Evolutionary conservation across 1,140 invertebrate genomes (phyloP), one percentile per base, ranked within the genome.

Genomic region (Cyrtorhinus lividipennis): DNA sequence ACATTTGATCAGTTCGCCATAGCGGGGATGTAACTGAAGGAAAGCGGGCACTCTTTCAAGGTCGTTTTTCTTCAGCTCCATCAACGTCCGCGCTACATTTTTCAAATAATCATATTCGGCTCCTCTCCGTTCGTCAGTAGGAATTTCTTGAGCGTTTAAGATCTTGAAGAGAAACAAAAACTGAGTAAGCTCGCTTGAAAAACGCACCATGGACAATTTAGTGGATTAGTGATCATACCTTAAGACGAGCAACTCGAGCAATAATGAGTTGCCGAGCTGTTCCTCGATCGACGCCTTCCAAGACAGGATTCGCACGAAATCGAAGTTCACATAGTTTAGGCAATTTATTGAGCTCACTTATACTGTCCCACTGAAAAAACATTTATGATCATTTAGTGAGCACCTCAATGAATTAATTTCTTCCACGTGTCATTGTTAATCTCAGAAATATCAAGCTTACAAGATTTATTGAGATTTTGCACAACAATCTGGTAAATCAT

Each of bases 51-150:
- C 76, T 12, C 73, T 69, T 38, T 73, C 69, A 13, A 13, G 10
- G 5, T 8, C 8, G 68, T 79, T 72, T 27, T 70, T 75, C 67
- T 77, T 78, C 8, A 73, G 78, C 18, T 72, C 67, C 67, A 84
- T 73, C 88, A 89, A 93, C 59, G 85, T 80, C 22, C 78, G 72
- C 0, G 84, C 83, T 75, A 84, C 86, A 22, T 83, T 80, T 74
- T 92, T 93, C 68, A 92, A 74, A 71, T 92, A 92, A 75, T 93
- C 90, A 64, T 91, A 86, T 70, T 92, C 88, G 0, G 90, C 85
- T n/a, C 88, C 89, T 69, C 84, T 79, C 64, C 87, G 80, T 65
- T 90, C 81, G 56, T 83, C 80, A 0, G 74, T 68, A 5, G 73
- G 75, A 65, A 92, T 82, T 72, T 78, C 72, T 22, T 80, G 80